Base-by-base conservation (phyloP, 2,113 vertebrate species). In the Colaptes auratus region DNA sequence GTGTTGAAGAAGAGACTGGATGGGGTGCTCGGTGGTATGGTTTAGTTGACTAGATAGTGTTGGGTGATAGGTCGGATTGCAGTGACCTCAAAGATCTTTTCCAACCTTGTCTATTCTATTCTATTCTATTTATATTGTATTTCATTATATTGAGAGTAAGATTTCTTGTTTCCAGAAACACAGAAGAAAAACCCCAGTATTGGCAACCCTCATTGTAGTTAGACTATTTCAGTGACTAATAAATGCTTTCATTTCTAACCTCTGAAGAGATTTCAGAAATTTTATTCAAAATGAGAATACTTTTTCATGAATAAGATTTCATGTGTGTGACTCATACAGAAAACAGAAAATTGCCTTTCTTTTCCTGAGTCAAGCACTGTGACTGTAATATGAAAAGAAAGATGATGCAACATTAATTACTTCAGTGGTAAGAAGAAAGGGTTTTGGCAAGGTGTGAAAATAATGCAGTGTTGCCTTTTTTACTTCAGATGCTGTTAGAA, bases 331-430 rank as follows among this genome's bases (percentile, higher is more conserved):
- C 44, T 56, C 69, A 86, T 42, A 53, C 12, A 86, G 60, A 93
- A 89, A 88, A 73, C 25, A 33, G 48, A 79, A 74, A 90, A 83
- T 83, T 94, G 70, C 56, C n/a, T 92, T 77, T 63, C 55, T 64
- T 88, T 69, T 73, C n/a, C 72, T 25, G 50, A 88, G 56, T 81
- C 69, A 88, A 90, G 69, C 53, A 89, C 64, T 59, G 53, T 80
- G 69, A 83, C 58, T 83, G 27, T 21, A 64, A 91, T 64, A 74
- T 59, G 52, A 95, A 95, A 89, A 93, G 75, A 94, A 85, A 88
- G 46, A 58, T 82, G 39, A 94, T 80, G 78, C 25, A 87, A 82
- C 27, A 42, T 59, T 86, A 89, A 93, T 95, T 91, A 19, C 42
- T 90, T 81, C 90, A 64, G n/a, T 31, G 36, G 46, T 82, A 91